These are phyloP conservation scores for Acanthiza pusilla DNA, from an alignment of 2,797 vertebrate genomes.

Conservation along the genomic window DNA sequence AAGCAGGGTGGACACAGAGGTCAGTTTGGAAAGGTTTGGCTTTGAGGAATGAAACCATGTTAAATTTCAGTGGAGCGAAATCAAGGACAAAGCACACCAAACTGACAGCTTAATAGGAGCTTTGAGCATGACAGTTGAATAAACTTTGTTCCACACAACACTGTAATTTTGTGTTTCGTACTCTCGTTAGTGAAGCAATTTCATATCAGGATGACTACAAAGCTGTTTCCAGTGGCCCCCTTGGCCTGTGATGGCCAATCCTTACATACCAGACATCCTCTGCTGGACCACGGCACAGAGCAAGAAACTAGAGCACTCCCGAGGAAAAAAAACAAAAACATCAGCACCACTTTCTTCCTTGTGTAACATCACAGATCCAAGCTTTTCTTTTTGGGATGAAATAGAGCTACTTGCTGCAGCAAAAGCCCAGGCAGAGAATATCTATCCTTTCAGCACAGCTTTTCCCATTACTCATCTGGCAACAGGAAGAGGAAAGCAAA, in stretches of 20 bases:
- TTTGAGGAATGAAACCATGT: not conserved
- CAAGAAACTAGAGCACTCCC: not conserved
- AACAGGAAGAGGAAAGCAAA: not conserved
- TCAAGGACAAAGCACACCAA: not conserved
- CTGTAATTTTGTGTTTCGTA: not conserved
- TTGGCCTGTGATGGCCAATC: not conserved
- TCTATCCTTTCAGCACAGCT: not conserved
- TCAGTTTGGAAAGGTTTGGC: not conserved
- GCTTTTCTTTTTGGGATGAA: not conserved
- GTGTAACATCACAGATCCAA: not conserved
- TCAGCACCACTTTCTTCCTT: not conserved
- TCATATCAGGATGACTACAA: not conserved
- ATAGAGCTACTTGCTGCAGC: not conserved
- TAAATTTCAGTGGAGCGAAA: not conserved
- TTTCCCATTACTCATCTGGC: not conserved
- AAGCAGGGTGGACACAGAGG: not conserved
- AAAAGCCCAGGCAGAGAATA: not conserved
- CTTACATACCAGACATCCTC: not conserved
- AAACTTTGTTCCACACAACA: not conserved
- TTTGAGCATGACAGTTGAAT: not conserved
- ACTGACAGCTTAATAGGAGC: conserved; percentile 22
- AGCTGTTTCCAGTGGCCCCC: not conserved
- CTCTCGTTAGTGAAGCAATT: not conserved
- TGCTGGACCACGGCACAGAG: not conserved
- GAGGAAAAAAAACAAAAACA: not conserved